Evolutionary conservation across 2,888 invertebrate species (phyloP), one percentile per base, ranked within the genome.

Genomic region (Xestoiulus laeticollis): DNA sequence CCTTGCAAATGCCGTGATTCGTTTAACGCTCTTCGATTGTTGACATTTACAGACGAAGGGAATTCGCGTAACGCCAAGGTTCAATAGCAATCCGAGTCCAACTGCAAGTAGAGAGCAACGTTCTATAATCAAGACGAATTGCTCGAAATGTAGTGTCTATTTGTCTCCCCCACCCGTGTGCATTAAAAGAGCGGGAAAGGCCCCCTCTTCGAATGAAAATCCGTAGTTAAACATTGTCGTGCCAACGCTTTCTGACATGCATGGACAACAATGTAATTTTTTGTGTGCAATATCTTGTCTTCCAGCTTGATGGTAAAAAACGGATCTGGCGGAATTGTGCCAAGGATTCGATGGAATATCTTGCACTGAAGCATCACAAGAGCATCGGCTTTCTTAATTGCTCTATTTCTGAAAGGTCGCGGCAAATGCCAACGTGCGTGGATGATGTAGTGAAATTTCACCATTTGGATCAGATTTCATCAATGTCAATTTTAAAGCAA

Each of bases 341-440:
- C 53, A 53, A 53, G 53, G 53, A 53, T 53, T 53, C 53, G 53
- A 53, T 53, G 53, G n/a, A n/a, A n/a, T n/a, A n/a, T n/a, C n/a
- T n/a, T n/a, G n/a, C n/a, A n/a, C n/a, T n/a, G n/a, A n/a, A n/a
- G n/a, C n/a, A n/a, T n/a, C n/a, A n/a, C n/a, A n/a, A n/a, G n/a
- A n/a, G n/a, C n/a, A n/a, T n/a, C n/a, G n/a, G n/a, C n/a, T n/a
- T n/a, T n/a, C n/a, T n/a, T n/a, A n/a, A n/a, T n/a, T n/a, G n/a
- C n/a, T n/a, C n/a, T n/a, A n/a, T n/a, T n/a, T n/a, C n/a, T n/a
- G n/a, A n/a, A n/a, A n/a, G n/a, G n/a, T n/a, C n/a, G n/a, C n/a
- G n/a, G n/a, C n/a, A n/a, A n/a, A n/a, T n/a, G n/a, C n/a, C n/a
- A n/a, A n/a, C n/a, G n/a, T n/a, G n/a, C n/a, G n/a, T n/a, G n/a